Evolutionary conservation across 2,888 invertebrate genomes (phyloP).

Genomic region (Keiferia lycopersicella): DNA sequence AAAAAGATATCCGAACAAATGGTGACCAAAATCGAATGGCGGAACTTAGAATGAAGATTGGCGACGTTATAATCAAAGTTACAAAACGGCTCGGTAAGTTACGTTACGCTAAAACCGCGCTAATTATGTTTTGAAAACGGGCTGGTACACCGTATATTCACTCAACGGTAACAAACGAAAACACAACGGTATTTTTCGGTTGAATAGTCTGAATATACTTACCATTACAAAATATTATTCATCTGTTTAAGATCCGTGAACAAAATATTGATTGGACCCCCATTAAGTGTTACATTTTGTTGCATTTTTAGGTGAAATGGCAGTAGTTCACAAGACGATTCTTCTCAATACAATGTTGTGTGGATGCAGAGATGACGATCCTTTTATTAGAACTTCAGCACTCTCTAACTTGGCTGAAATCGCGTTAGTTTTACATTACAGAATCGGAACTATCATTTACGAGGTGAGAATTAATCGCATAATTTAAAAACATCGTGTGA

Average conservation of each 20-base stretch:
- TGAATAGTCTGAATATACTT: constrained; percentile 21
- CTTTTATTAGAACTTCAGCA: constrained; percentile 88
- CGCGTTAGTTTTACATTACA: constrained; percentile 87
- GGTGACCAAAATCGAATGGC: constrained; percentile 66
- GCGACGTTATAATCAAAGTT: constrained; percentile 89
- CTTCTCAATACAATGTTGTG: constrained; percentile 87
- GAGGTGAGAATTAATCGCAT: constrained; percentile 79
- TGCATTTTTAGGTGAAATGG: constrained; percentile 84
- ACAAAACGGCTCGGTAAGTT: constrained; percentile 85
- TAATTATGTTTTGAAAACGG: background rate
- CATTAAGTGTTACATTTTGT: background rate
- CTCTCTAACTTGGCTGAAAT: constrained; percentile 92
- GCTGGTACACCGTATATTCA: background rate
- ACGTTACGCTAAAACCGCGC: background rate
- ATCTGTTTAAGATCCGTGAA: constrained; percentile 37
- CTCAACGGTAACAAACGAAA: constrained; percentile 15
- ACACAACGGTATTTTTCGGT: constrained; percentile 19
- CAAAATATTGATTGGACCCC: background rate
- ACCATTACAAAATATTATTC: constrained; percentile 5
- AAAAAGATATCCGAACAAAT: constrained; percentile 46
- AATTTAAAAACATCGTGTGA: too few species aligned
- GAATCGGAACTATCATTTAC: constrained; percentile 85
- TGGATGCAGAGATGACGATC: constrained; percentile 86
- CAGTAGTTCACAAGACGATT: constrained; percentile 84
- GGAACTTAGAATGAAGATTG: constrained; percentile 88